These are phyloP conservation scores for Barypeithes pellucidus DNA, from an alignment of 2,888 invertebrate genomes.

Conservation along the genomic window DNA sequence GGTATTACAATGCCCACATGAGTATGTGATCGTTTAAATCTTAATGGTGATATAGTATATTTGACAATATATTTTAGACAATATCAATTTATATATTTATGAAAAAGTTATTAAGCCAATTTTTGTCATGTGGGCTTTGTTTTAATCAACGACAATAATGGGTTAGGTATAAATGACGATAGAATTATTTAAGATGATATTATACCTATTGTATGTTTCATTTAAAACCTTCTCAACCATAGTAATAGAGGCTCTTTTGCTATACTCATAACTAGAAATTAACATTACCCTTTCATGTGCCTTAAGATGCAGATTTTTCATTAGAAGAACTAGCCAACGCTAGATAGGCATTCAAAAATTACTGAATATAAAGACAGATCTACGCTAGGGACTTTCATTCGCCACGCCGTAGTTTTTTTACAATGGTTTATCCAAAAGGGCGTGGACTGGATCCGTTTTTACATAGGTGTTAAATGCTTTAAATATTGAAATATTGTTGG, in stretches of 20 bases:
- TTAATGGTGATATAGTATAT: conserved; percentile 64
- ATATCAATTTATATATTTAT: conserved; percentile 61
- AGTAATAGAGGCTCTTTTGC: conserved; percentile 16
- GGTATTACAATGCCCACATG: conserved; percentile 58
- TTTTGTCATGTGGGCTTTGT: conserved; percentile 63
- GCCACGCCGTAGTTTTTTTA: conserved; percentile 26
- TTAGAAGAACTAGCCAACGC: conserved; percentile 14
- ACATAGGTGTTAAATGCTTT: neutral
- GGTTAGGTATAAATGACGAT: conserved; percentile 26
- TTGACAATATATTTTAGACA: conserved; percentile 66
- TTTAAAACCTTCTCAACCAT: conserved; percentile 23
- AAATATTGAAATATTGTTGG: neutral
- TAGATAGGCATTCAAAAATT: conserved; percentile 11
- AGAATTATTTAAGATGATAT: conserved; percentile 25
- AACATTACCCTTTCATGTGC: conserved; percentile 43
- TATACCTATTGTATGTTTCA: conserved; percentile 27
- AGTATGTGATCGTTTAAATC: conserved; percentile 54
- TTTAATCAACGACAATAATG: conserved; percentile 55
- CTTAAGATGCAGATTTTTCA: conserved; percentile 34
- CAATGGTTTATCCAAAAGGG: conserved; percentile 15
- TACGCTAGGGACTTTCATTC: conserved; percentile 17
- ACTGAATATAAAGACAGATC: conserved; percentile 9
- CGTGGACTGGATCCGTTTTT: neutral
- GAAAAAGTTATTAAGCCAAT: conserved; percentile 52
- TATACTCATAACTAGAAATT: conserved; percentile 9